Base-by-base conservation (phyloP, 2,113 vertebrate species). In the Emydura subglobosa region DNA sequence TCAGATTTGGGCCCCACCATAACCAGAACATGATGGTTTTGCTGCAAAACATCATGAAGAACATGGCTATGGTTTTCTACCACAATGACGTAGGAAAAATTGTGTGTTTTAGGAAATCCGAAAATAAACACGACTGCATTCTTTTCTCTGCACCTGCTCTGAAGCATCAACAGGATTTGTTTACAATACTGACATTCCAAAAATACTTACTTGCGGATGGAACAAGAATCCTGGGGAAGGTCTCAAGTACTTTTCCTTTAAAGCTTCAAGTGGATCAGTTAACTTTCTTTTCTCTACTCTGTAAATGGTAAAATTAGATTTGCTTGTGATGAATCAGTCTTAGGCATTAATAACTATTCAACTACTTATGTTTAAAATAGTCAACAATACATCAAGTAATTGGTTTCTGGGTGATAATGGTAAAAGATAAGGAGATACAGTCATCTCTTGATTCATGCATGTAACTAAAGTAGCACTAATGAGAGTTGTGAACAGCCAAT, bases 221-320 rank as follows among this genome's bases (percentile, higher is more conserved):
- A 99, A 99, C 97, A 99, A 98, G 98, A 99, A 99, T 94, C 99
- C 99, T 0, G 99, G 99, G 86, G 99, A 98, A 72, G 99, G 99
- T 92, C 99, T 99, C 99, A 99, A 99, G 98, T 99, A 99, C 97
- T 99, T 99, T 97, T 99, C 99, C 98, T 99, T 99, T 97, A 99
- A 99, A 98, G 98, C 98, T 98, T 99, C 99, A 98, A 99, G 99
- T 96, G 99, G 99, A 97, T 99, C 99, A 87, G 98, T 99, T 98
- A 99, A 98, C 97, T 99, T 99, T 99, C 99, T 99, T 98, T 99
- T 99, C 98, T 99, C 99, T 99, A 99, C 99, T 99, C 99, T 99
- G 99, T 98, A 99, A 99, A 99, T 97, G 97, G 98, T 98, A 98
- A 98, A 99, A 98, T 98, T 98, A 98, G 96, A 98, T 97, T 97